phyloP scores from a whole-genome alignment of 1,140 invertebrate genomes.

The Neomicropteryx cornuta region DNA sequence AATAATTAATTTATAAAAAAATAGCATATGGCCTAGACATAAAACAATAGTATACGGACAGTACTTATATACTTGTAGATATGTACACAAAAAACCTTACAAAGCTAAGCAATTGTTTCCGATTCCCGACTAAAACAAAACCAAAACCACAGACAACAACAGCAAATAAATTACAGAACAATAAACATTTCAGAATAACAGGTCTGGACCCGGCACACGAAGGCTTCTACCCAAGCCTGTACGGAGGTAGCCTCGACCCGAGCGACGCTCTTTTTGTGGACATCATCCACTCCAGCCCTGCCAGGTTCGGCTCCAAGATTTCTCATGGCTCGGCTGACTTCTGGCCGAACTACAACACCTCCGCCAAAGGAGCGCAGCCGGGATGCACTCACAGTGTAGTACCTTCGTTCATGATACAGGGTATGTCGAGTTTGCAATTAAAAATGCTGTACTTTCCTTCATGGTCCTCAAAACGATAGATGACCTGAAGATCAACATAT shows the following conservation, averaged over 20 bases:
- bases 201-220: constrained; percentile 40
- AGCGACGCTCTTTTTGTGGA: constrained; percentile 42
- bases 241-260: constrained; percentile 34
- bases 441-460: too few relatives aligned
- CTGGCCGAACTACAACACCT: constrained; percentile 48
- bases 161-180: background rate
- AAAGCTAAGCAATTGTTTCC: too few relatives aligned
- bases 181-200: constrained; percentile 24
- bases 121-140: too few relatives aligned
- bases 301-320: constrained; percentile 32
- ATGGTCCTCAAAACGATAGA: too few relatives aligned
- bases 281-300: constrained; percentile 42
- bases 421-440: constrained; percentile 4
- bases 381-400: constrained; percentile 48
- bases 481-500: too few relatives aligned
- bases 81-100: too few relatives aligned
- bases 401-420: too few relatives aligned
- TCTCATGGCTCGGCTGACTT: constrained; percentile 48
- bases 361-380: constrained; percentile 49
- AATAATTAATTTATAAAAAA: too few relatives aligned
- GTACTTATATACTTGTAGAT: too few relatives aligned
- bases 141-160: too few relatives aligned
- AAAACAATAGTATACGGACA: too few relatives aligned
- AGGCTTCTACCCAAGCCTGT: constrained; percentile 17
- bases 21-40: too few relatives aligned